Percentiles rank a stretch among this genome's conserved stretches.
Conservation (phyloP, 2,797 vertebrate species). For the Acanthiza pusilla region DNA sequence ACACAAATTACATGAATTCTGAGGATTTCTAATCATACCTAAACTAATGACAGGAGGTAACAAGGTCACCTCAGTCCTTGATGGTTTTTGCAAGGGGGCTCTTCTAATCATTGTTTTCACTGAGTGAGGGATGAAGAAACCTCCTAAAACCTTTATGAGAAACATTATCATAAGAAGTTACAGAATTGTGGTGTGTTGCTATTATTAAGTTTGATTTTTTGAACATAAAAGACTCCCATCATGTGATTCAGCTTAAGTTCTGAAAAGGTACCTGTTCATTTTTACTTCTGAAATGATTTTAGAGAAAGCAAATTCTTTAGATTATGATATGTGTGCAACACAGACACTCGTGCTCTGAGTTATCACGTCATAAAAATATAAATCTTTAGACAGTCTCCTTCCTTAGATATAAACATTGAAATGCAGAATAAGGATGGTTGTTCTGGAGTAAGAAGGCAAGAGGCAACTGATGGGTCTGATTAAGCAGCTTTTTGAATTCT, state of each 20-base stretch:
- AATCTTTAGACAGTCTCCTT: slow-evolving; percentile 2
- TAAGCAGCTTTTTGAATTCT: slow-evolving; percentile 54
- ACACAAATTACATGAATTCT: not conserved
- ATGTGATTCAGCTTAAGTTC: not conserved
- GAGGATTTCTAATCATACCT: not conserved
- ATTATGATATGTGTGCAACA: not conserved
- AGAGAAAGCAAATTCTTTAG: slow-evolving; percentile 2
- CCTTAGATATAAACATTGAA: slow-evolving; percentile 8
- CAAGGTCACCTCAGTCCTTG: not conserved
- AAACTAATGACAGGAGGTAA: not conserved
- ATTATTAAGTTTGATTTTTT: not conserved
- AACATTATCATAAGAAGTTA: not conserved
- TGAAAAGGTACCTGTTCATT: not conserved
- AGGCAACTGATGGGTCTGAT: slow-evolving; percentile 50
- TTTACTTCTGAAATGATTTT: not conserved
- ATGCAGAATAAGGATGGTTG: not conserved
- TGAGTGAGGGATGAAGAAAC: not conserved
- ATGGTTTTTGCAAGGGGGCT: not conserved
- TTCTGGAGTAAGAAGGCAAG: slow-evolving; percentile 31
- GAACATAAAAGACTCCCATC: not conserved
- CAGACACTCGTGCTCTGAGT: not conserved
- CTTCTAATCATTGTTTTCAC: not conserved
- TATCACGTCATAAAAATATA: not conserved
- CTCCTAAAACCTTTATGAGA: not conserved
- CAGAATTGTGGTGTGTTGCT: not conserved